Conservation (phyloP, 35 echinoderm and acorn worm species). For the Apostichopus californicus region DNA sequence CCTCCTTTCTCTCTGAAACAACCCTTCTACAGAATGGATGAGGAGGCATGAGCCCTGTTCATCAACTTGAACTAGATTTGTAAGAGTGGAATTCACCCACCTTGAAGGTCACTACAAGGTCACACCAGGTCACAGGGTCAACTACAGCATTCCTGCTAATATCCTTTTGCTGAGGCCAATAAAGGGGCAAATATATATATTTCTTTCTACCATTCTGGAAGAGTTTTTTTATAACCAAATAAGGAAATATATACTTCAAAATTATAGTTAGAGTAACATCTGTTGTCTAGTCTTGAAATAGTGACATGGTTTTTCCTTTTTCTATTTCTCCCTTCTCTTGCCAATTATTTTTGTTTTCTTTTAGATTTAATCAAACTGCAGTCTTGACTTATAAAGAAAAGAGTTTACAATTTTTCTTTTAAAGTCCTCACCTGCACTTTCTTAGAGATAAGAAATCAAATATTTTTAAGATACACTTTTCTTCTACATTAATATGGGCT, state of each 20-base stretch:
- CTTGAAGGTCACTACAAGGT: not conserved
- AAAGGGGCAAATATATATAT: not conserved
- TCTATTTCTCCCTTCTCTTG: not conserved
- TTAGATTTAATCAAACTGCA: too few species aligned
- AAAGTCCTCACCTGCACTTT: too few species aligned
- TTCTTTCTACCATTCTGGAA: not conserved
- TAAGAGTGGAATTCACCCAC: not conserved
- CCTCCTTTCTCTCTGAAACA: too few species aligned
- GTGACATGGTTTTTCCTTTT: not conserved
- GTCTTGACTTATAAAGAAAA: too few species aligned
- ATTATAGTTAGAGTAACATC: not conserved
- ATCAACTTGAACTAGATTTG: not conserved
- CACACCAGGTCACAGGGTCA: conserved; percentile 25
- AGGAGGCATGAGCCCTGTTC: too few species aligned
- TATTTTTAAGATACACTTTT: too few species aligned
- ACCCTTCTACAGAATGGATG: too few species aligned
- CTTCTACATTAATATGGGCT: too few species aligned
- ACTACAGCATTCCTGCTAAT: conserved; percentile 1
- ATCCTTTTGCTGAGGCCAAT: conserved; percentile 9
- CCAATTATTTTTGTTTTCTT: not conserved
- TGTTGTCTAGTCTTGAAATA: not conserved
- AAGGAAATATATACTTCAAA: not conserved
- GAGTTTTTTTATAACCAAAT: conserved; percentile 23
- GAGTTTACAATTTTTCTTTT: too few species aligned
- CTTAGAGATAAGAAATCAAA: too few species aligned